These are phyloP conservation scores for Indicator maculatus DNA, from an alignment of 2,113 vertebrate species.

Conservation along the genomic window DNA sequence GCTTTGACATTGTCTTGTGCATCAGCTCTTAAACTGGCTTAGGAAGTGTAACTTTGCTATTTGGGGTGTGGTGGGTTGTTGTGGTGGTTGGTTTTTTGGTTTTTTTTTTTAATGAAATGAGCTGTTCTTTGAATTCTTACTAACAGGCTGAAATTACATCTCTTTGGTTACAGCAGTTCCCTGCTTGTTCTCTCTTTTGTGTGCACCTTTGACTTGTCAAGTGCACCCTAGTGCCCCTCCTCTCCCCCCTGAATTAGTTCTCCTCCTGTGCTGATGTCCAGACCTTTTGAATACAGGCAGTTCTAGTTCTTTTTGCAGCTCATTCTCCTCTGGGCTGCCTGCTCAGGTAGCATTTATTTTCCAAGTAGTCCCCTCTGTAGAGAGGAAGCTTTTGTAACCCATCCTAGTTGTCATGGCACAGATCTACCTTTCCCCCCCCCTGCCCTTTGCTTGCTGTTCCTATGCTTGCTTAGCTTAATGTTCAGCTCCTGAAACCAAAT, in stretches of 20 bases:
- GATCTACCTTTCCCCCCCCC: not conserved
- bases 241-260: not conserved
- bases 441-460: not conserved
- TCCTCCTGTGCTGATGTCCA: fast-evolving
- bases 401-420: not conserved
- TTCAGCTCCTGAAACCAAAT: slow-evolving; percentile 13
- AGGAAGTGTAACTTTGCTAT: not conserved
- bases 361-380: not conserved
- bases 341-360: not conserved
- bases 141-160: not conserved
- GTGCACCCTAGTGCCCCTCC: not conserved
- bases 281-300: fast-evolving
- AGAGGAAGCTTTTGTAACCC: not conserved
- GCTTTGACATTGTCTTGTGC: not conserved
- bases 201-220: not conserved
- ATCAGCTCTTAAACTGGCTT: not conserved
- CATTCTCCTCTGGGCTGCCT: not conserved
- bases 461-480: not conserved
- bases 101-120: not conserved
- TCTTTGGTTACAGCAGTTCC: not conserved
- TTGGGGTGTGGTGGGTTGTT: not conserved
- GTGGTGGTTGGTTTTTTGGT: not conserved
- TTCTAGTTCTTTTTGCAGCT: not conserved
- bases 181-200: not conserved
- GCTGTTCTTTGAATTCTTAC: not conserved